Evolutionary conservation across 2,113 vertebrate species (phyloP).

Genomic region (Verasper variegatus): DNA sequence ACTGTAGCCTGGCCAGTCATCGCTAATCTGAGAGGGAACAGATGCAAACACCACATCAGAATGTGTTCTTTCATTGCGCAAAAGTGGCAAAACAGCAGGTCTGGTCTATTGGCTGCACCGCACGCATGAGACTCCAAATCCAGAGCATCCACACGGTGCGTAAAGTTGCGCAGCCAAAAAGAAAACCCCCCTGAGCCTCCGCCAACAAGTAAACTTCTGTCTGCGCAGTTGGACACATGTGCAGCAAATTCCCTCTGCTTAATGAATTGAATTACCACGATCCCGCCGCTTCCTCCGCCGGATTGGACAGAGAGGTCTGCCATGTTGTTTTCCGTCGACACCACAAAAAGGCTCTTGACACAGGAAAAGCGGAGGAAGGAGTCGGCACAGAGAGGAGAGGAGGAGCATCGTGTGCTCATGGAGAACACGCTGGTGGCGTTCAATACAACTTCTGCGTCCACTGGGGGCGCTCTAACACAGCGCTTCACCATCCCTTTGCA

Average conservation of each 20-base stretch:
- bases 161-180: not conserved
- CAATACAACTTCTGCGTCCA: not conserved
- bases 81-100: not conserved
- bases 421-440: not conserved
- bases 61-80: not conserved
- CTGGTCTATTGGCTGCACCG: too few relatives aligned
- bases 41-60: not conserved
- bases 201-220: not conserved
- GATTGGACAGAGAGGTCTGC: conserved; percentile 59
- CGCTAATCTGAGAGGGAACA: conserved; percentile 82
- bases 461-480: conserved; percentile 48
- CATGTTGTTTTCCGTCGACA: conserved; percentile 74
- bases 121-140: not conserved
- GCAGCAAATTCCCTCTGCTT: not conserved
- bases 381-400: not conserved
- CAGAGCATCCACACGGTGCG: not conserved
- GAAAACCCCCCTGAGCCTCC: not conserved
- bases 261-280: conserved; percentile 77
- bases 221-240: not conserved
- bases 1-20: conserved; percentile 90
- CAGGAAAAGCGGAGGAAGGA: conserved; percentile 2
- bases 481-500: too few relatives aligned
- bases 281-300: conserved; percentile 59
- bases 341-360: not conserved
- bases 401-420: not conserved